phyloP scores from a whole-genome alignment of 2,888 invertebrate genomes.

The Ligdia adustata region DNA sequence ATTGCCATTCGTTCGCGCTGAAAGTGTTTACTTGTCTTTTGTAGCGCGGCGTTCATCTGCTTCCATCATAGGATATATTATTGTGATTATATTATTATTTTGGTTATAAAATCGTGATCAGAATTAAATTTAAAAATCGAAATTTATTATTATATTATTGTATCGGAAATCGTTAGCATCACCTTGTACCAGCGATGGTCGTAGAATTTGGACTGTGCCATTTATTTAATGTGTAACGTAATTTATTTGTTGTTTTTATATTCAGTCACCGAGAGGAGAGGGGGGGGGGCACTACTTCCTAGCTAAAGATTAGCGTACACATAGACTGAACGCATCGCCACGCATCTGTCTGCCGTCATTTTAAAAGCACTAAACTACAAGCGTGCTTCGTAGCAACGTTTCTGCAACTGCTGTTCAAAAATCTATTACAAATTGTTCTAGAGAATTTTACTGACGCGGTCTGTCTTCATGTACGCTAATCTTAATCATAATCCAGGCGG shows the following conservation, averaged over 20 bases:
- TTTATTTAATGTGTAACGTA: constrained; percentile 75
- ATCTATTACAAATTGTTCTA: too few relatives aligned
- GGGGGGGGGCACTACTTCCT: constrained; percentile 67
- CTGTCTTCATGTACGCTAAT: constrained; percentile 30
- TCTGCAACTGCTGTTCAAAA: too few relatives aligned
- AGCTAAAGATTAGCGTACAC: too few relatives aligned
- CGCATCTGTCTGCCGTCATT: too few relatives aligned
- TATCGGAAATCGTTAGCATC: constrained; percentile 65
- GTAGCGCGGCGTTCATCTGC: constrained; percentile 71
- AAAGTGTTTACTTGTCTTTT: constrained; percentile 62
- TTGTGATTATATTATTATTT: constrained; percentile 55
- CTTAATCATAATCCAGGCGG: constrained; percentile 72
- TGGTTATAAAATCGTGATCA: constrained; percentile 70
- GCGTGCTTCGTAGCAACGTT: too few relatives aligned
- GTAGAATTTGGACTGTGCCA: constrained; percentile 79
- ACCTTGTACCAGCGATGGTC: constrained; percentile 72
- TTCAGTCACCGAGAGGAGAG: constrained; percentile 43
- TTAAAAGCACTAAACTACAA: too few relatives aligned
- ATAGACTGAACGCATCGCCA: too few relatives aligned
- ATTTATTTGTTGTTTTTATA: constrained; percentile 68
- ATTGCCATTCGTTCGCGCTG: constrained; percentile 79
- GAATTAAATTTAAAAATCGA: constrained; percentile 44
- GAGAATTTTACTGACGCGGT: too few relatives aligned
- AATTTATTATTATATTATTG: constrained; percentile 43
- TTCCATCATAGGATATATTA: constrained; percentile 79